Percentiles rank a stretch among this genome's conserved stretches.
These are phyloP conservation scores for Drosophila rubida DNA, from an alignment of 2,888 invertebrate genomes.

Conservation along the genomic window DNA sequence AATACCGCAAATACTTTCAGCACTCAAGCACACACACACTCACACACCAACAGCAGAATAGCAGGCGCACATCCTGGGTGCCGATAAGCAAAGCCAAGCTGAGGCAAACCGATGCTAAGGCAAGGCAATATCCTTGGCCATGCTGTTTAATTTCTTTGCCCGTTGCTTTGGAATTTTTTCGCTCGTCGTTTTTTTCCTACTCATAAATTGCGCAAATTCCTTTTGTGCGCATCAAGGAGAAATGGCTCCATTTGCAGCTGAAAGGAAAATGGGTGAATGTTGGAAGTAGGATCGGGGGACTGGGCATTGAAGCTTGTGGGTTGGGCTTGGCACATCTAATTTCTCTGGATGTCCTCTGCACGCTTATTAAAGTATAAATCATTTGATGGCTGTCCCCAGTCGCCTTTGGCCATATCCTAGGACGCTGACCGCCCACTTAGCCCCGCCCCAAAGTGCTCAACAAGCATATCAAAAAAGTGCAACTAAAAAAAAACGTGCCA, in stretches of 20 bases:
- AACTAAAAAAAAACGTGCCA: constrained; percentile 16
- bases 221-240: constrained; percentile 62
- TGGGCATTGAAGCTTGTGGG: constrained; percentile 1
- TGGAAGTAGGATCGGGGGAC: not conserved
- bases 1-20: constrained; percentile 69
- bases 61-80: constrained; percentile 26
- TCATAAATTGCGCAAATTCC: constrained; percentile 80
- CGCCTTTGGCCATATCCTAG: not conserved
- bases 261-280: not conserved
- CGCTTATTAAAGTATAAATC: constrained; percentile 80
- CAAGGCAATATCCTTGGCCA: constrained; percentile 57
- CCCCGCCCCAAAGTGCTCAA: constrained; percentile 45
- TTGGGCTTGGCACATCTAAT: constrained; percentile 61
- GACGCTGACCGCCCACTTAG: not conserved
- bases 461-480: constrained; percentile 59
- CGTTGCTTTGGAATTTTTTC: constrained; percentile 68
- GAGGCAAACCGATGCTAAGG: not conserved
- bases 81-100: constrained; percentile 39
- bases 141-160: constrained; percentile 70
- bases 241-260: constrained; percentile 22
- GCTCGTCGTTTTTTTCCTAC: constrained; percentile 22
- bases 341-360: constrained; percentile 72
- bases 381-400: constrained; percentile 53
- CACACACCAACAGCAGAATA: not conserved
- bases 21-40: constrained; percentile 10